Percentiles rank a stretch among this genome's conserved stretches.
Evolutionary conservation across 2,888 invertebrate species (phyloP).

Genomic region (Drosophila multiciliata): DNA sequence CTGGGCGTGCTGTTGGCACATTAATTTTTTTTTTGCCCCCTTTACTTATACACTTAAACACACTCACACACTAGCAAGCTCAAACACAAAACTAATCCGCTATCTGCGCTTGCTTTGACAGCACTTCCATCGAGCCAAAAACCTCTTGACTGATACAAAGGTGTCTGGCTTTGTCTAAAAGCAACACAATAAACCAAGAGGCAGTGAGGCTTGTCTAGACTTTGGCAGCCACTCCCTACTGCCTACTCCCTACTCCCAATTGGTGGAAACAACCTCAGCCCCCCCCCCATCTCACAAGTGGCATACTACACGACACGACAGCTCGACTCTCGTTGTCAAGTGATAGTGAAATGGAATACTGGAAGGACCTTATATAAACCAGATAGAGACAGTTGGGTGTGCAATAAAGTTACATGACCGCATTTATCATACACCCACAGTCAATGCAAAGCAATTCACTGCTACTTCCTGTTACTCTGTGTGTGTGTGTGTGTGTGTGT

Average conservation of each 20-base stretch:
- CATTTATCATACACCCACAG: slow-evolving; percentile 64
- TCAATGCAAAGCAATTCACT: slow-evolving; percentile 32
- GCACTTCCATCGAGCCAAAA: slow-evolving; percentile 60
- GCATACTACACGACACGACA: slow-evolving; percentile 49
- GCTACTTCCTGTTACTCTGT: slow-evolving; percentile 23
- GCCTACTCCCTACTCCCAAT: slow-evolving; percentile 10
- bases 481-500: neutral
- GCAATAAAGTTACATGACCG: slow-evolving; percentile 67
- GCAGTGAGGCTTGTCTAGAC: slow-evolving; percentile 62
- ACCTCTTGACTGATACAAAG: slow-evolving; percentile 71
- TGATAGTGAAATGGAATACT: slow-evolving; percentile 74
- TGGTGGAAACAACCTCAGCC: slow-evolving; percentile 17
- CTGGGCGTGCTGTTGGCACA: slow-evolving; percentile 66
- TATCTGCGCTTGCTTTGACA: slow-evolving; percentile 74
- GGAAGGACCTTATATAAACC: neutral
- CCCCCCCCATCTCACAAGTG: slow-evolving; percentile 19
- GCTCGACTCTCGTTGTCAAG: slow-evolving; percentile 64
- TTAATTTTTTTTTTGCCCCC: slow-evolving; percentile 60
- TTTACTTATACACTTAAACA: neutral
- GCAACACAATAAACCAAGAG: slow-evolving; percentile 20
- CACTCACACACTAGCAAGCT: neutral
- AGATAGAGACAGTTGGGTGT: slow-evolving; percentile 3
- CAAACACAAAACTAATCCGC: slow-evolving; percentile 63
- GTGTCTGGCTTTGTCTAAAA: slow-evolving; percentile 60
- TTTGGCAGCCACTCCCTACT: slow-evolving; percentile 45